Percentiles rank a stretch among this genome's conserved stretches.
phyloP scores from a whole-genome alignment of 2,797 vertebrate genomes.

The Pipistrellus nathusii region DNA sequence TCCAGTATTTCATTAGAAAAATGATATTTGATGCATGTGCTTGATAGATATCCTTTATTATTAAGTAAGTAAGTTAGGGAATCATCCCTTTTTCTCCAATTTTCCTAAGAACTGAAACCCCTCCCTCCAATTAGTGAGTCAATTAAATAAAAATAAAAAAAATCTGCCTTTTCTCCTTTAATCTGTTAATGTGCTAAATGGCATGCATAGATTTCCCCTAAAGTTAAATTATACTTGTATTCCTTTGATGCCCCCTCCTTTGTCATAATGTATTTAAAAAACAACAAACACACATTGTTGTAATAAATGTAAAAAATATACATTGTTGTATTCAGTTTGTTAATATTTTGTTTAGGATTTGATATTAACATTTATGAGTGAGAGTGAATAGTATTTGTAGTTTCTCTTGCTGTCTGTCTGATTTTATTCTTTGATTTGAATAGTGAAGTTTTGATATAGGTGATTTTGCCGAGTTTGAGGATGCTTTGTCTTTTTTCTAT shows the following conservation, averaged over 20 bases:
- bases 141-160: background rate
- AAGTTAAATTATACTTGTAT: background rate
- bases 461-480: background rate
- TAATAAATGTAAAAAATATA: background rate
- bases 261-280: background rate
- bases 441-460: background rate
- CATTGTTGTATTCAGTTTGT: background rate
- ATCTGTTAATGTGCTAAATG: background rate
- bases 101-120: background rate
- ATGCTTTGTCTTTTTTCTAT: background rate
- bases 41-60: background rate
- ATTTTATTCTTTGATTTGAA: background rate
- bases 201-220: background rate
- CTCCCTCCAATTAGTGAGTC: background rate
- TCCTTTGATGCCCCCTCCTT: background rate
- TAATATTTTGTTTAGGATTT: slow-evolving; percentile 30
- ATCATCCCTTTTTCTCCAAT: background rate
- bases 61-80: background rate
- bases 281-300: background rate
- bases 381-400: background rate
- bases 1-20: background rate
- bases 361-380: background rate
- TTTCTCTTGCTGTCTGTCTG: slow-evolving; percentile 7
- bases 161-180: background rate
- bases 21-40: background rate